These are phyloP conservation scores for Corydoras maculifer DNA, from an alignment of 2,113 vertebrate genomes.

Conservation along the genomic window DNA sequence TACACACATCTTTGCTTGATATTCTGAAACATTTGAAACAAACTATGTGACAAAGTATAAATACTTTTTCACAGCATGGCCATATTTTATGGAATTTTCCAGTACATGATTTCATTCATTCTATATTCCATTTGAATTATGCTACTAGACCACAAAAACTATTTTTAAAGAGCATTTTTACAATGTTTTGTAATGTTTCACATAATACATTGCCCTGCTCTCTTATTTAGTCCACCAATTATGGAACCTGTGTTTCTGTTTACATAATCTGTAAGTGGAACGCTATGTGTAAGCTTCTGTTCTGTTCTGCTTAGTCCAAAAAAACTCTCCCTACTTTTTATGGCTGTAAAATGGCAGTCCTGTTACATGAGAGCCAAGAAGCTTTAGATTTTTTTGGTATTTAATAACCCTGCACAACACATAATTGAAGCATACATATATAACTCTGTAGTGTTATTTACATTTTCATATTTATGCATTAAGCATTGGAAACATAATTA, in stretches of 20 bases:
- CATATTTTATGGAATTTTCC: too few relatives aligned
- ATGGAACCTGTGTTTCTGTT: constrained; percentile 33
- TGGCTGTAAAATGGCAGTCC: constrained; percentile 29
- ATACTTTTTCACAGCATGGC: too few relatives aligned
- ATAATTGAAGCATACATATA: background rate
- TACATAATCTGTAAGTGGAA: constrained; percentile 16
- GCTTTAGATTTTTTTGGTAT: constrained; percentile 2
- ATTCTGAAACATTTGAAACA: too few relatives aligned
- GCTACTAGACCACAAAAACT: too few relatives aligned
- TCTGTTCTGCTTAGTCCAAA: constrained; percentile 5
- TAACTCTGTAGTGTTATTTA: background rate
- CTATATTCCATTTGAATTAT: too few relatives aligned
- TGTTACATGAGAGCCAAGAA: constrained; percentile 30
- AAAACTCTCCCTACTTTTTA: constrained; percentile 35
- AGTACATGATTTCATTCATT: too few relatives aligned
- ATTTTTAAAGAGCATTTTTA: too few relatives aligned
- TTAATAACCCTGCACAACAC: background rate
- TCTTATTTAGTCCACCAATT: constrained; percentile 11
- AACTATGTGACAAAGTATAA: too few relatives aligned
- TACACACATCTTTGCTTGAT: too few relatives aligned
- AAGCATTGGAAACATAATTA: background rate
- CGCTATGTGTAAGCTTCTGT: constrained; percentile 13
- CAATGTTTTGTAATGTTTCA: background rate
- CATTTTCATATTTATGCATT: too few relatives aligned
- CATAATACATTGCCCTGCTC: background rate